Evolutionary conservation across 2,113 vertebrate species (phyloP).

Genomic region (Cyprinus carpio): DNA sequence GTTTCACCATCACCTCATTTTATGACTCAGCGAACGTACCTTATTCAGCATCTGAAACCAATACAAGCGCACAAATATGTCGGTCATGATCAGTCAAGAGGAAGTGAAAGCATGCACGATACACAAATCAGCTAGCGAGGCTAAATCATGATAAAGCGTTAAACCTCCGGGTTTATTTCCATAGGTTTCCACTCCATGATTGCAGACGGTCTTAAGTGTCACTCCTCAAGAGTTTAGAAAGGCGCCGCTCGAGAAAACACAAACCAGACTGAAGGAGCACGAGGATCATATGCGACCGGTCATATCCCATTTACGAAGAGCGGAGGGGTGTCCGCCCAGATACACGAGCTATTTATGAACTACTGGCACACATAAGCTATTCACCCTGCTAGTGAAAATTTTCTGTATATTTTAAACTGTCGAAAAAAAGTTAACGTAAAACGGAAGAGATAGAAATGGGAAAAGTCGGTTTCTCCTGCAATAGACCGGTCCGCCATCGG

Average conservation of each 20-base stretch:
- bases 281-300: constrained; percentile 75
- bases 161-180: constrained; percentile 94
- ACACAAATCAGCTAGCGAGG: background rate
- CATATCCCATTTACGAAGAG: constrained; percentile 67
- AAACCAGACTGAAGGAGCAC: constrained; percentile 24
- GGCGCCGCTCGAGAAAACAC: constrained; percentile 1
- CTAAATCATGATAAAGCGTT: background rate
- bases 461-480: background rate
- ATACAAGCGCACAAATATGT: background rate
- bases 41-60: constrained; percentile 78
- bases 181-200: constrained; percentile 90
- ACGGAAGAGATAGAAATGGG: background rate
- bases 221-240: background rate
- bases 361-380: background rate
- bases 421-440: background rate
- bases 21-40: constrained; percentile 67
- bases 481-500: constrained; percentile 59
- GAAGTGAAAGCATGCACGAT: background rate
- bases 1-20: background rate
- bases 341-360: background rate
- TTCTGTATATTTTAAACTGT: background rate
- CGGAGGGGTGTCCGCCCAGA: constrained; percentile 50
- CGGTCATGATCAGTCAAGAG: background rate
- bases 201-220: background rate
- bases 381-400: background rate